A percentile compares a stretch with the other conserved stretches of the same genome.
These are phyloP conservation scores for Lucinisca nassula DNA, from an alignment of 2,888 invertebrate species.

Conservation along the genomic window DNA sequence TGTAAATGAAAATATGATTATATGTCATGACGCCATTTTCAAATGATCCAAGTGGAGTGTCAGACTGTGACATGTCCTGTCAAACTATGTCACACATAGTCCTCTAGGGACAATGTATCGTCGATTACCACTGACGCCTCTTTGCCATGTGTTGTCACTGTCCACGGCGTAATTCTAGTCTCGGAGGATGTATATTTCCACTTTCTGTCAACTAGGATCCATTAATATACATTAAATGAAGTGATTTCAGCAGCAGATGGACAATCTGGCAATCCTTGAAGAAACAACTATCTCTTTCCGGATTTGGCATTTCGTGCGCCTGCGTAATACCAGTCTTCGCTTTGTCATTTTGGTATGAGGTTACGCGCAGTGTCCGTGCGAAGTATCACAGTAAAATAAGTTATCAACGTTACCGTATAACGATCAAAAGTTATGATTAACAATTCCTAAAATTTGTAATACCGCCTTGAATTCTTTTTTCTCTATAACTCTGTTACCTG, in stretches of 20 bases:
- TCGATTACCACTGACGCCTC: background rate
- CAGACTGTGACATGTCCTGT: too few species aligned
- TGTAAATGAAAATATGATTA: too few species aligned
- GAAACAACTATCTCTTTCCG: background rate
- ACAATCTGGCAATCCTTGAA: background rate
- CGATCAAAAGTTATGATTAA: constrained; percentile 60
- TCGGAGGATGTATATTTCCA: background rate
- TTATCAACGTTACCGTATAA: background rate
- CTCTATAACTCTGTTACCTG: constrained; percentile 61
- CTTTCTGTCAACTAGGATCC: background rate
- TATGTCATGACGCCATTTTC: too few species aligned
- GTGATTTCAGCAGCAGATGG: background rate
- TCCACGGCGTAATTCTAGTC: background rate
- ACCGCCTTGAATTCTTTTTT: constrained; percentile 61
- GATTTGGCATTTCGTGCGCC: background rate
- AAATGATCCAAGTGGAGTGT: too few species aligned
- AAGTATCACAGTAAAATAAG: background rate
- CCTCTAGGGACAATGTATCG: too few species aligned
- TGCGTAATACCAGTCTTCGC: background rate
- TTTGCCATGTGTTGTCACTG: background rate
- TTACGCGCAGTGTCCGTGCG: background rate
- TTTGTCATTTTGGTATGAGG: background rate
- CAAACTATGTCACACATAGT: too few species aligned
- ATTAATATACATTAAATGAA: background rate
- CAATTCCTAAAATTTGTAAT: constrained; percentile 63